Percentiles rank a stretch among this genome's conserved stretches.
phyloP scores from a whole-genome alignment of 2,888 invertebrate species.

The Scrobipalpa atriplicella region DNA sequence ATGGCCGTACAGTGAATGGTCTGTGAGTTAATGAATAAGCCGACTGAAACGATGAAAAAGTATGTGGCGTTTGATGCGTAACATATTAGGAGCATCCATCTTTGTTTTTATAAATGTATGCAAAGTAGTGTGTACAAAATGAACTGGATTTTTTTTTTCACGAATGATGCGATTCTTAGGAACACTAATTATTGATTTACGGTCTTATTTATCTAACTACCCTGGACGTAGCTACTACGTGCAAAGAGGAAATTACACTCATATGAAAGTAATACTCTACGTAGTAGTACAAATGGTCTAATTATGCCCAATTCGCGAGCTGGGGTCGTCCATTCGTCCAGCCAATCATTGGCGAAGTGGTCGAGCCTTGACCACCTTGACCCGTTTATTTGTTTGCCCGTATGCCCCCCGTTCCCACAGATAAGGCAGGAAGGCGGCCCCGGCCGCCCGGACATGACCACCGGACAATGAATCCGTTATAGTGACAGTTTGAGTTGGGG shows the following conservation, averaged over 20 bases:
- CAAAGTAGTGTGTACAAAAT: too few species aligned
- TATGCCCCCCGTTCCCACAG: slow-evolving; percentile 66
- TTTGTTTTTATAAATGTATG: slow-evolving; percentile 8
- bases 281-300: slow-evolving; percentile 38
- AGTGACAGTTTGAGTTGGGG: slow-evolving; percentile 50
- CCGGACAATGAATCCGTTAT: slow-evolving; percentile 74
- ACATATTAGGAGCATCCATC: not conserved
- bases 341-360: slow-evolving; percentile 56
- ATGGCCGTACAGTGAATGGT: slow-evolving; percentile 27
- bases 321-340: slow-evolving; percentile 36
- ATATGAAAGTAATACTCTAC: not conserved
- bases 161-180: not conserved
- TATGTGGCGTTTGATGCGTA: not conserved
- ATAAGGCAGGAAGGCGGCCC: slow-evolving; percentile 67
- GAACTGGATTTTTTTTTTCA: too few species aligned
- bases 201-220: not conserved
- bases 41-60: slow-evolving; percentile 10
- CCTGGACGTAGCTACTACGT: not conserved
- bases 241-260: slow-evolving; percentile 23
- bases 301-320: slow-evolving; percentile 58
- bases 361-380: slow-evolving; percentile 69
- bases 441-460: slow-evolving; percentile 60
- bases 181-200: not conserved
- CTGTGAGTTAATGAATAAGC: slow-evolving; percentile 26
- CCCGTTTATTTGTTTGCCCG: not conserved